Evolutionary conservation across 1,140 invertebrate species (phyloP).

Genomic region (Lanistes nyassanus): DNA sequence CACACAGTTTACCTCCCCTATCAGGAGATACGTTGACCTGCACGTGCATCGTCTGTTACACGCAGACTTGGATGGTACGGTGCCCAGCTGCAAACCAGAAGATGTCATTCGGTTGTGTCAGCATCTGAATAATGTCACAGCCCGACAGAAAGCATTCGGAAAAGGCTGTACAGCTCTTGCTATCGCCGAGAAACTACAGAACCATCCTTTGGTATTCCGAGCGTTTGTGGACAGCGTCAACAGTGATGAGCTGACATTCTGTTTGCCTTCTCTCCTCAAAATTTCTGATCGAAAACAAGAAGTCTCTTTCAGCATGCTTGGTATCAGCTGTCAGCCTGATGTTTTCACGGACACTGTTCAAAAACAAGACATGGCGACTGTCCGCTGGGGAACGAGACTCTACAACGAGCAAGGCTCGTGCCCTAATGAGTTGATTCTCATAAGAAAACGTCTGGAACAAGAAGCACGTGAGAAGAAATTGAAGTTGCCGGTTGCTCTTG

Average conservation of each 20-base stretch:
- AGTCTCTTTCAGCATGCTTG: conserved; percentile 36
- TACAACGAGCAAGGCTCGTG: conserved; percentile 5
- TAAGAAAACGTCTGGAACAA: conserved; percentile 7
- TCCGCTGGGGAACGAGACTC: conserved; percentile 24
- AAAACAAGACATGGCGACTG: conserved; percentile 7
- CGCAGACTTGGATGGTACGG: conserved; percentile 33
- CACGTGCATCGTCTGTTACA: conserved; percentile 55
- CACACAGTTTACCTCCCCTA: conserved; percentile 68
- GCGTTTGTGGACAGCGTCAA: conserved; percentile 31
- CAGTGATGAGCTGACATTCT: conserved; percentile 28
- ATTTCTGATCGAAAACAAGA: conserved; percentile 29
- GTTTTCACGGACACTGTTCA: conserved; percentile 15
- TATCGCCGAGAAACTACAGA: conserved; percentile 26
- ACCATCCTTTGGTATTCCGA: conserved; percentile 27
- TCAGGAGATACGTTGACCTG: conserved; percentile 65
- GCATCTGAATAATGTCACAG: conserved; percentile 34
- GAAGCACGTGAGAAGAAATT: neutral
- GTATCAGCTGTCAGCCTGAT: conserved; percentile 32
- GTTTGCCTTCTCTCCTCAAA: conserved; percentile 31
- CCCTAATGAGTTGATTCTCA: neutral
- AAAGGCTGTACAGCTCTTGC: conserved; percentile 32
- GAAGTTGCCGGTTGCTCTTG: neutral
- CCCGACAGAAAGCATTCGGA: conserved; percentile 37
- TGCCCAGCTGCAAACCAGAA: conserved; percentile 28
- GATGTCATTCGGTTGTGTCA: conserved; percentile 42